Evolutionary conservation across 2,113 vertebrate genomes (phyloP).

Genomic region (Scalopus aquaticus): DNA sequence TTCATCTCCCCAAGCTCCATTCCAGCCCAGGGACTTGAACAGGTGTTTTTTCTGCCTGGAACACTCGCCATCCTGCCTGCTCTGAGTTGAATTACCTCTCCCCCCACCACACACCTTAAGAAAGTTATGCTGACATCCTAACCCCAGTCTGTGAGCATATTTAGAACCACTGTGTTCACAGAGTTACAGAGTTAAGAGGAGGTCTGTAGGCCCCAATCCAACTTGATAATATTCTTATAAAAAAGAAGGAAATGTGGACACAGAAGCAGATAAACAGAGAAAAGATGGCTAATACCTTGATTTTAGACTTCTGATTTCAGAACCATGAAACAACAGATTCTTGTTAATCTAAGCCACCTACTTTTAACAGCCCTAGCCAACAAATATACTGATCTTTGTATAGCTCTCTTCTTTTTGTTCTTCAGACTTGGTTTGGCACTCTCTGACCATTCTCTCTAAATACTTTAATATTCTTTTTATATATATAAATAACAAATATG

Average conservation of each 20-base stretch:
- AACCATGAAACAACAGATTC: not conserved
- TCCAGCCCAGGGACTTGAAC: not conserved
- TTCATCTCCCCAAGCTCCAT: not conserved
- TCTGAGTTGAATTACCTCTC: not conserved
- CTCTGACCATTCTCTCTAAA: not conserved
- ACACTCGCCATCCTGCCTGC: not conserved
- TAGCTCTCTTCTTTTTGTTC: not conserved
- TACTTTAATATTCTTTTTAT: too few relatives aligned
- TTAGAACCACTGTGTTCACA: not conserved
- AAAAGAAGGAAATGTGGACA: not conserved
- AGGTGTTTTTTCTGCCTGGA: not conserved
- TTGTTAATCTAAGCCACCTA: not conserved
- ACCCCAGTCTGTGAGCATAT: not conserved
- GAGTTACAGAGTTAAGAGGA: not conserved
- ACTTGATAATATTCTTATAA: not conserved
- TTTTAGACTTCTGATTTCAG: not conserved
- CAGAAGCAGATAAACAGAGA: not conserved
- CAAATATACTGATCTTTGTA: not conserved
- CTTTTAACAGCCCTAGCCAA: not conserved
- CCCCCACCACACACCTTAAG: rapidly evolving
- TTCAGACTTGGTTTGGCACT: not conserved
- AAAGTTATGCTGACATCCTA: not conserved
- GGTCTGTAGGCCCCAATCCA: not conserved
- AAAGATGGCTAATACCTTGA: not conserved
- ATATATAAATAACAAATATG: too few relatives aligned